Conservation (phyloP, 2,888 invertebrate genomes). For the Lasius fuliginosus region DNA sequence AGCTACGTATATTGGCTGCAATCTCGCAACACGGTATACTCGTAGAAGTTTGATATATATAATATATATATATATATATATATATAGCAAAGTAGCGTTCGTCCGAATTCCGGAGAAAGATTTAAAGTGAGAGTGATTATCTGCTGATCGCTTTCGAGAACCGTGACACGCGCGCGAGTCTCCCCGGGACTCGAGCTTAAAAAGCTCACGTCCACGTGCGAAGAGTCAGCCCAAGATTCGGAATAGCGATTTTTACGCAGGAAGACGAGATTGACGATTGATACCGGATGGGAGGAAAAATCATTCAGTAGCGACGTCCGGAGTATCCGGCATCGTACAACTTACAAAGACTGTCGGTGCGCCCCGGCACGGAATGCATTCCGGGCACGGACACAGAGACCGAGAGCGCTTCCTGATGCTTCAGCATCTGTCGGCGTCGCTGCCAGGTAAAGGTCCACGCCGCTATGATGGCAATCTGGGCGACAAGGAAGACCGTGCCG, state of each 20-base stretch:
- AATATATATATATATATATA: background rate
- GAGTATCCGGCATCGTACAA: conserved; percentile 95
- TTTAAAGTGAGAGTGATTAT: conserved; percentile 37
- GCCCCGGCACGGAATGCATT: conserved; percentile 88
- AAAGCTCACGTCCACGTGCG: conserved; percentile 44
- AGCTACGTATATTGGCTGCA: conserved; percentile 51
- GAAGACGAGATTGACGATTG: conserved; percentile 63
- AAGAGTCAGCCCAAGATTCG: conserved; percentile 43
- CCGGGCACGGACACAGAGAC: conserved; percentile 89
- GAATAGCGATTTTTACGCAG: conserved; percentile 51
- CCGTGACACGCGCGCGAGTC: conserved; percentile 18
- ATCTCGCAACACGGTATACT: conserved; percentile 36
- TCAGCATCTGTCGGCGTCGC: conserved; percentile 89
- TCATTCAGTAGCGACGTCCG: conserved; percentile 89
- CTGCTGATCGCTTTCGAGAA: conserved; percentile 23
- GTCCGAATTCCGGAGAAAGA: conserved; percentile 26
- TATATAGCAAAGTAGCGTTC: background rate
- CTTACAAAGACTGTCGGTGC: conserved; percentile 93
- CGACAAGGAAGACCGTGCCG: conserved; percentile 94
- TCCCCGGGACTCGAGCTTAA: background rate
- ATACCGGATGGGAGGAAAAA: conserved; percentile 66
- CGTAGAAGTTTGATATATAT: conserved; percentile 36
- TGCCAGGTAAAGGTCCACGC: conserved; percentile 97
- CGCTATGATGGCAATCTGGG: conserved; percentile 94
- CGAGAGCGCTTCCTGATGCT: conserved; percentile 89